Percentiles rank a stretch among this genome's conserved stretches.
Evolutionary conservation across 2,797 vertebrate genomes (phyloP).

Genomic region (Thunnus albacares): DNA sequence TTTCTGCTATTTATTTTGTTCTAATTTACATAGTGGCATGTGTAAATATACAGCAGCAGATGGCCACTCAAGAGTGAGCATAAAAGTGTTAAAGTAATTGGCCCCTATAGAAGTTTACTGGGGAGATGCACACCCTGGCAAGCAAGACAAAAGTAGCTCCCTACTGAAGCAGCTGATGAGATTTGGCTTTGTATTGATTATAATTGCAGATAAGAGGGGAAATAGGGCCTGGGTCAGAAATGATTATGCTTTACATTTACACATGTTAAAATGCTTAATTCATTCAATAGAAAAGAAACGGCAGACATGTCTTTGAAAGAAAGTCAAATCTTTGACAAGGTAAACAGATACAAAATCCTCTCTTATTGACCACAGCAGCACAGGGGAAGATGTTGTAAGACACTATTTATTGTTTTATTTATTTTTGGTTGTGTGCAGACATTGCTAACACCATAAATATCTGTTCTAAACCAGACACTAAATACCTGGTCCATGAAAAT

Average conservation of each 20-base stretch:
- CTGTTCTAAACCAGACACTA: conserved; percentile 23
- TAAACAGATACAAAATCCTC: background rate
- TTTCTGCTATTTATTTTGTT: conserved; percentile 44
- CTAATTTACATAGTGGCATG: conserved; percentile 45
- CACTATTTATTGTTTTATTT: background rate
- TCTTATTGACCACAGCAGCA: background rate
- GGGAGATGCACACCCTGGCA: conserved; percentile 30
- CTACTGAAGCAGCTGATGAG: conserved; percentile 20
- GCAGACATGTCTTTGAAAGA: background rate
- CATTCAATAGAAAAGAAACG: background rate
- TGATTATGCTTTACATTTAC: background rate
- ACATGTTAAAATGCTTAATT: background rate
- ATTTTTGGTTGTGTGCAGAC: conserved; percentile 6
- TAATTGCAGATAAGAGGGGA: background rate
- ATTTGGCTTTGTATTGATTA: conserved; percentile 25
- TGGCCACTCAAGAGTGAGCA: conserved; percentile 41
- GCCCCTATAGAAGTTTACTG: conserved; percentile 14
- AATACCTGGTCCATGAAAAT: conserved; percentile 29
- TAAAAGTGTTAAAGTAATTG: conserved; percentile 33
- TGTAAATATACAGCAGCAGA: conserved; percentile 47
- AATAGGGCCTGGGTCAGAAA: background rate
- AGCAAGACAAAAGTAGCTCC: background rate
- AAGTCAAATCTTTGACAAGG: too few species aligned
- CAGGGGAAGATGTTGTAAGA: background rate
- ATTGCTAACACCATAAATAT: conserved; percentile 18